phyloP scores from a whole-genome alignment of 2,797 vertebrate species.

The Urocyon cinereoargenteus region DNA sequence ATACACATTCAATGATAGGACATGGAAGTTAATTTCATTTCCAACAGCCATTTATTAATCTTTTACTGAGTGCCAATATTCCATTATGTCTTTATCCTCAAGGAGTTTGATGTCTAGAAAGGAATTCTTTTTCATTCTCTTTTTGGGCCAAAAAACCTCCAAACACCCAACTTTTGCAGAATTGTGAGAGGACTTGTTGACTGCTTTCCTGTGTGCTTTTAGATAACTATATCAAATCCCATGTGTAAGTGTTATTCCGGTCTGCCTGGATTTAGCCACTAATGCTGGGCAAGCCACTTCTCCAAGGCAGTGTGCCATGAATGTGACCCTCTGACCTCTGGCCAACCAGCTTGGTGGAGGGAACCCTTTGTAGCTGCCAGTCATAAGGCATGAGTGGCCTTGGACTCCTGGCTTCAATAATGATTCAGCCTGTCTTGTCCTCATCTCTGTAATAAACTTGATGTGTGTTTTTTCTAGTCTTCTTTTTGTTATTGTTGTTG shows the following conservation, averaged over 20 bases:
- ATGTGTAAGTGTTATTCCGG: not conserved
- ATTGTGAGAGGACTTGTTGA: not conserved
- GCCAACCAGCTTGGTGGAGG: not conserved
- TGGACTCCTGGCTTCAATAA: not conserved
- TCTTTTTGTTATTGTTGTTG: constrained; percentile 41
- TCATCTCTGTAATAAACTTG: constrained; percentile 18
- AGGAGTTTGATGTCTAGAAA: constrained; percentile 12
- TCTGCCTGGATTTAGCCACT: not conserved
- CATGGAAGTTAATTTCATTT: constrained; percentile 26
- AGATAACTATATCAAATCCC: not conserved
- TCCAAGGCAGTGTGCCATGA: not conserved
- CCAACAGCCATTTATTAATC: constrained; percentile 14
- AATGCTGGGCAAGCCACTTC: not conserved
- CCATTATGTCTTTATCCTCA: not conserved
- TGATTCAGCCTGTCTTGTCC: constrained; percentile 5
- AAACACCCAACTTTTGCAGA: constrained; percentile 13
- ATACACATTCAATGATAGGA: not conserved
- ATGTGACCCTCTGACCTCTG: constrained; percentile 36
- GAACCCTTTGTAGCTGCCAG: not conserved
- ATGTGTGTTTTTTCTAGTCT: not conserved
- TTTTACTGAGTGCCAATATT: not conserved
- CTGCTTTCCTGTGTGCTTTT: not conserved
- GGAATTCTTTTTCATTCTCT: not conserved
- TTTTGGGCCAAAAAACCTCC: not conserved
- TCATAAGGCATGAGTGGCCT: not conserved